A percentile compares a stretch with the other conserved stretches of the same genome.
Evolutionary conservation across 2,888 invertebrate species (phyloP).

Genomic region (Dryocosmus kuriphilus): DNA sequence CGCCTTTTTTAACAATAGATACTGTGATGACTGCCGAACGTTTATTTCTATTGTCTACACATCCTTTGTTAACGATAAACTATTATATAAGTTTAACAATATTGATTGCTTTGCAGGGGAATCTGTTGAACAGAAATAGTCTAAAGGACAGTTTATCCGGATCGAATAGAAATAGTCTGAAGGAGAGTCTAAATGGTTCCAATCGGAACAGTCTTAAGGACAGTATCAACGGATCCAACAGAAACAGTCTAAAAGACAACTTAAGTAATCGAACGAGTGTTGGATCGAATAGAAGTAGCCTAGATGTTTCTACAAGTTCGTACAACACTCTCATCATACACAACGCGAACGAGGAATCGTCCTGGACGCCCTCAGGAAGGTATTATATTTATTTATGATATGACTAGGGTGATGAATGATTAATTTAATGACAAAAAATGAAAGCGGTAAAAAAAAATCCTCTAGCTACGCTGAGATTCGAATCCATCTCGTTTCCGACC

Average conservation of each 20-base stretch:
- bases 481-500: too few relatives aligned
- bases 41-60: constrained; percentile 22
- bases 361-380: constrained; percentile 82
- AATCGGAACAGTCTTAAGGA: constrained; percentile 76
- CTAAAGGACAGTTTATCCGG: constrained; percentile 74
- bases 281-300: constrained; percentile 82
- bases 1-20: too few relatives aligned
- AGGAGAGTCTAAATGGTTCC: constrained; percentile 74
- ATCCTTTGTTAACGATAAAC: constrained; percentile 20
- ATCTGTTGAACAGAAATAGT: constrained; percentile 74
- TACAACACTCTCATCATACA: constrained; percentile 92
- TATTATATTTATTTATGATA: too few relatives aligned
- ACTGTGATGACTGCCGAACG: background rate
- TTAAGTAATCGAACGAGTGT: constrained; percentile 83
- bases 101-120: constrained; percentile 65
- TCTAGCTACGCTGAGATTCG: too few relatives aligned
- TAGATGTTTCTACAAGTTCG: constrained; percentile 88
- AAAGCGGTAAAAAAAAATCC: too few relatives aligned
- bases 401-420: too few relatives aligned
- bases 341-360: constrained; percentile 85
- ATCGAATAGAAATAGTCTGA: constrained; percentile 75
- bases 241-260: constrained; percentile 80
- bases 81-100: constrained; percentile 39
- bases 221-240: constrained; percentile 75
- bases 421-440: too few relatives aligned